Conservation (phyloP, 2,797 vertebrate species). For the Novumbra hubbsi region DNA sequence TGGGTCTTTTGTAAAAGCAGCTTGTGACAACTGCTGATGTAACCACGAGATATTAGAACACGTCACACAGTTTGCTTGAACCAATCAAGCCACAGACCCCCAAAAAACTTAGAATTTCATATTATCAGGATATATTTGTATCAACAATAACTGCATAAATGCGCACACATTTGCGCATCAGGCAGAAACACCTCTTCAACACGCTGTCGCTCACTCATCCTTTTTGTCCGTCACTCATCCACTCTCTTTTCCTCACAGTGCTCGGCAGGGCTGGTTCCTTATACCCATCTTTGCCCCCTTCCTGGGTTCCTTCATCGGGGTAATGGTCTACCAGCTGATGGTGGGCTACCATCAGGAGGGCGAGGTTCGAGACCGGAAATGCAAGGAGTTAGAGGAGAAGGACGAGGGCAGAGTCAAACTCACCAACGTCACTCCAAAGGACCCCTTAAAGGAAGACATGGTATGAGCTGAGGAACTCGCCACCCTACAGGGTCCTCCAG, state of each 20-base stretch:
- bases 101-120: too few relatives aligned
- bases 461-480: slow-evolving; percentile 55
- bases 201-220: background rate
- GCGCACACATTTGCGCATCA: too few relatives aligned
- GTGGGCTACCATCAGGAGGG: slow-evolving; percentile 89
- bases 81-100: too few relatives aligned
- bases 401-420: slow-evolving; percentile 72
- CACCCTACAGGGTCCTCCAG: background rate
- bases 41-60: too few relatives aligned
- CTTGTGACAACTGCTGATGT: too few relatives aligned
- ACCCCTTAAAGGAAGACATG: slow-evolving; percentile 57
- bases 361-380: slow-evolving; percentile 70
- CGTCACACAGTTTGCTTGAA: too few relatives aligned
- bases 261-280: slow-evolving; percentile 85
- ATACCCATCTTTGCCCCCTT: slow-evolving; percentile 89
- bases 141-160: too few relatives aligned
- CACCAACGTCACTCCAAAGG: slow-evolving; percentile 73
- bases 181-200: too few relatives aligned
- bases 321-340: slow-evolving; percentile 90
- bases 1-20: too few relatives aligned
- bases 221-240: background rate
- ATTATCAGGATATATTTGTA: too few relatives aligned
- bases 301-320: slow-evolving; percentile 83
- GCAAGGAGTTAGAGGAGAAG: slow-evolving; percentile 71
- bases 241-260: slow-evolving; percentile 57